Evolutionary conservation across 2,113 vertebrate genomes (phyloP), one percentile per base, ranked within the genome.

Genomic region (Rhipidura dahli): DNA sequence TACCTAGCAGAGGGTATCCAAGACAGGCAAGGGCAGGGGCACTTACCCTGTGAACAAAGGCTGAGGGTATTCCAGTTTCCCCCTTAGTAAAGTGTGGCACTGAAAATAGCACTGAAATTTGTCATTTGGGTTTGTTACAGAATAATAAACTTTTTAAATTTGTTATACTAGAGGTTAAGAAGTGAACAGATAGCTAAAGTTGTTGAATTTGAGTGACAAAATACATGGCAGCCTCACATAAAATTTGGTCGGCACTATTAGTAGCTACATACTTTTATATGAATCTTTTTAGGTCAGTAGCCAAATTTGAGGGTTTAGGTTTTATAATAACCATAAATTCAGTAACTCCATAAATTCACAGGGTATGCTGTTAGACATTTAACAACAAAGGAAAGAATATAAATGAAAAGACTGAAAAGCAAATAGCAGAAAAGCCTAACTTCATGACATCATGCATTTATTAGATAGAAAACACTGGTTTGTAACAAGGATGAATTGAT

Each of bases 321-420:
- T 93, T 72, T 75, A 75, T 71, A 94, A 75, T 40, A 79, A 49
- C 44, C 64, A n/a, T 65, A 85, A 77, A 83, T 56, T 84, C 39
- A 89, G 7, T 78, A 68, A 57, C 28, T 76, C 47, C 40, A 35
- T 70, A 72, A 71, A 65, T 87, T 91, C 70, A 53, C 37, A 23
- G 28, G 4, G 1, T 72, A 42, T 54, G 31, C 23, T 35, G 37
- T 87, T 85, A 87, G 94, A 79, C 45, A 72, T 79, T 79, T 72
- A 84, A 65, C 16, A 72, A n/a, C 8, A 85, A 89, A 71, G 3
- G 30, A 95, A 95, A 72, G 66, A 92, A 90, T 78, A 57, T 69
- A 84, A 94, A 86, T 94, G 83, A 91, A 89, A 23, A 93, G 28
- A 30, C 35, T 85, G 63, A 72, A 93, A 83, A 89, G 13, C 53